Evolutionary conservation across 2,888 invertebrate genomes (phyloP).

Genomic region (Caenorhabditis macrosperma): DNA sequence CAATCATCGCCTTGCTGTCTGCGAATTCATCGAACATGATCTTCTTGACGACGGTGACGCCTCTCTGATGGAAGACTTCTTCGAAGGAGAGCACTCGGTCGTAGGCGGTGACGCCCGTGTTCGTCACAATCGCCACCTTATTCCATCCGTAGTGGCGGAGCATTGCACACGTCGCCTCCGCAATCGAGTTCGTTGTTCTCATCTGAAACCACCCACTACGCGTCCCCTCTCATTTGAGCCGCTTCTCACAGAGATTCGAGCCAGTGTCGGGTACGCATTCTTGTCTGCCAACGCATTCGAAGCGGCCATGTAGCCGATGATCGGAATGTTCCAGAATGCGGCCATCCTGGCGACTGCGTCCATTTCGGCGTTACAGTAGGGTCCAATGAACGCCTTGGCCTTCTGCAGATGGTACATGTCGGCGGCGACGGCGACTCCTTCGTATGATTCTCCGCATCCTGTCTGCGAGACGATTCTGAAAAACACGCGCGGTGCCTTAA

Average conservation of each 20-base stretch:
- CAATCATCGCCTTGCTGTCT: conserved; percentile 62
- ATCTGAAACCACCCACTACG: conserved; percentile 29
- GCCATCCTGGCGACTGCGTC: conserved; percentile 79
- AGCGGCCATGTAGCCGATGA: conserved; percentile 77
- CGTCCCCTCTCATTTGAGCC: neutral
- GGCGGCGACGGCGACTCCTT: conserved; percentile 79
- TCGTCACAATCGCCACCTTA: conserved; percentile 71
- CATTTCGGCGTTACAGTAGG: conserved; percentile 78
- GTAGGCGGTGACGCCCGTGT: conserved; percentile 65
- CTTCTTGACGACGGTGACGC: conserved; percentile 65
- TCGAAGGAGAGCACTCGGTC: conserved; percentile 67
- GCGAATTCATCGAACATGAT: conserved; percentile 70
- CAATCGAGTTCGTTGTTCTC: conserved; percentile 77
- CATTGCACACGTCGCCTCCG: conserved; percentile 74
- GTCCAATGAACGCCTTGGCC: conserved; percentile 77
- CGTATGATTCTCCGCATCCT: conserved; percentile 78
- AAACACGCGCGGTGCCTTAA: neutral
- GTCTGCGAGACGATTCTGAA: conserved; percentile 72
- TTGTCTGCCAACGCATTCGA: conserved; percentile 70
- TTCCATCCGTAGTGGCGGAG: conserved; percentile 76
- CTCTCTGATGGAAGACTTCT: conserved; percentile 66
- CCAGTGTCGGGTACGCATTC: conserved; percentile 68
- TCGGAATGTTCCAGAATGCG: conserved; percentile 79
- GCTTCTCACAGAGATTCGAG: conserved; percentile 61
- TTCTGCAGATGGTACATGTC: conserved; percentile 79